These are phyloP conservation scores for Alligator sinensis DNA, from an alignment of 2,113 vertebrate species.

Conservation along the genomic window DNA sequence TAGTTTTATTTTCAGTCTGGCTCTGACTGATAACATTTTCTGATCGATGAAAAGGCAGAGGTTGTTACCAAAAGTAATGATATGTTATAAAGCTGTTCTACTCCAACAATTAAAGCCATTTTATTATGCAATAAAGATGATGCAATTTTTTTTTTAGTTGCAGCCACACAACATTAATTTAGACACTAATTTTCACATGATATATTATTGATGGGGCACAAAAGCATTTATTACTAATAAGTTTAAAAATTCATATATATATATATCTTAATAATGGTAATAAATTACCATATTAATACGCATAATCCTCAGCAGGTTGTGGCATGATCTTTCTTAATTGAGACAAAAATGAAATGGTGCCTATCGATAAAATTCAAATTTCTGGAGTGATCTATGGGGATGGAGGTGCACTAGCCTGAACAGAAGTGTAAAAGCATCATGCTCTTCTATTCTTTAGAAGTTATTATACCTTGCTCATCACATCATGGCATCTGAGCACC, in stretches of 20 bases:
- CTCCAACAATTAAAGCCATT: constrained; percentile 78
- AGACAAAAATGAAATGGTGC: constrained; percentile 17
- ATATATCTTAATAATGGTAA: not conserved
- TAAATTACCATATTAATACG: constrained; percentile 31
- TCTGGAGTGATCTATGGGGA: not conserved
- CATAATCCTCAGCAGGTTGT: constrained; percentile 13
- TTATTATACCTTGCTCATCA: not conserved
- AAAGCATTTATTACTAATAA: constrained; percentile 58
- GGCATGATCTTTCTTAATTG: constrained; percentile 37
- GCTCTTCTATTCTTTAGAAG: not conserved
- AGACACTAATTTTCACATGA: constrained; percentile 69
- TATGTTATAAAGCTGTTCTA: constrained; percentile 74
- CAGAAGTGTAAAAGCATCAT: not conserved
- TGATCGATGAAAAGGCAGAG: constrained; percentile 68
- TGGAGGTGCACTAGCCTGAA: not conserved
- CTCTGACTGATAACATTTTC: constrained; percentile 73
- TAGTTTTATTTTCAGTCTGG: constrained; percentile 71
- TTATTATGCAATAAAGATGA: constrained; percentile 77
- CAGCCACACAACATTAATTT: constrained; percentile 71
- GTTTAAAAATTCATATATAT: not conserved
- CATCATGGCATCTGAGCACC: not conserved
- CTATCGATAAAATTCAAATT: constrained; percentile 15
- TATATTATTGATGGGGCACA: constrained; percentile 62
- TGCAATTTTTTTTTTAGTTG: constrained; percentile 60
- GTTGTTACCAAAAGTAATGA: constrained; percentile 75